Percentiles rank a stretch among this genome's conserved stretches.
phyloP scores from a whole-genome alignment of 2,113 vertebrate species.

The Hemiprocne comata region DNA sequence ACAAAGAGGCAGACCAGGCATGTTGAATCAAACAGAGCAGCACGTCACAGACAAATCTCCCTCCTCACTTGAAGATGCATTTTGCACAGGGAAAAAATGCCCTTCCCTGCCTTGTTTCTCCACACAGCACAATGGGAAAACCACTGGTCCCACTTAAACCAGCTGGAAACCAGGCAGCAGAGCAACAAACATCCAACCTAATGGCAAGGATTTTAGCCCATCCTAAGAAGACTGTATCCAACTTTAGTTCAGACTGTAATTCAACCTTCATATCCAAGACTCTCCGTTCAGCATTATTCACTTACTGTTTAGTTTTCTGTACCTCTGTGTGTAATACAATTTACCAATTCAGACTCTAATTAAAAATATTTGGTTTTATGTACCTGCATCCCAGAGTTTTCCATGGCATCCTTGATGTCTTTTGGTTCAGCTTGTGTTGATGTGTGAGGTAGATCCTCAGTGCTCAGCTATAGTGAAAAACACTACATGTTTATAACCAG shows the following conservation, averaged over 20 bases:
- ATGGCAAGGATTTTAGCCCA: background rate
- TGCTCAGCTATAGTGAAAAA: background rate
- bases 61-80: background rate
- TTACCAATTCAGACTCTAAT: background rate
- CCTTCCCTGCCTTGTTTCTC: background rate
- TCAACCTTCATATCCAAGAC: background rate
- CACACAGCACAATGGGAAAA: background rate
- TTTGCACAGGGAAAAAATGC: background rate
- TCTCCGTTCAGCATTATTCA: background rate
- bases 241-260: background rate
- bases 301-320: background rate
- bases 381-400: constrained; percentile 17
- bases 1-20: background rate
- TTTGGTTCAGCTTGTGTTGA: constrained; percentile 31
- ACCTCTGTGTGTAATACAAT: background rate
- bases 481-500: background rate
- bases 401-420: background rate
- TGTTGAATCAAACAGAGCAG: background rate
- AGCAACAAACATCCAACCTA: background rate
- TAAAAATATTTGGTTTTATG: background rate
- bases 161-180: background rate
- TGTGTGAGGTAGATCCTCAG: background rate
- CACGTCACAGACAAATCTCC: background rate
- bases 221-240: background rate
- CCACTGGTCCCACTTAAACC: background rate